A percentile compares a stretch with the other conserved stretches of the same genome.
Conservation (phyloP, 2,888 invertebrate genomes). For the Agrotis segetum region DNA sequence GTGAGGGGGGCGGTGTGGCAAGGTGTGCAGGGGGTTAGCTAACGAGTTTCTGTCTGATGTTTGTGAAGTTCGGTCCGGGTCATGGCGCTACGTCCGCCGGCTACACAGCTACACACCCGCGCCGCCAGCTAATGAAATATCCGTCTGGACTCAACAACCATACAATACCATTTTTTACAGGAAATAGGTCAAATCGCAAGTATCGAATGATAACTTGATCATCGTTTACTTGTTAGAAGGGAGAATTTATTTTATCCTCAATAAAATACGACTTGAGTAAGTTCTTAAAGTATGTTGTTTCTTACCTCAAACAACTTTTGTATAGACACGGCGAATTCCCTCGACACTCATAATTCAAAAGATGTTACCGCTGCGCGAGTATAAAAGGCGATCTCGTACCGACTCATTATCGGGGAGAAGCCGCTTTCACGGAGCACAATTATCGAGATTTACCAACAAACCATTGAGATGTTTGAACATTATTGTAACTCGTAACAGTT, state of each 20-base stretch:
- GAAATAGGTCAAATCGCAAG: constrained; percentile 51
- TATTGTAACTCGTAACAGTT: constrained; percentile 13
- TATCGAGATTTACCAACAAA: constrained; percentile 41
- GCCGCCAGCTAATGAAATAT: constrained; percentile 68
- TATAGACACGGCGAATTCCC: constrained; percentile 47
- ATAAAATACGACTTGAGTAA: constrained; percentile 18
- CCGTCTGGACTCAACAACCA: constrained; percentile 60
- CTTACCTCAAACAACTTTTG: constrained; percentile 36
- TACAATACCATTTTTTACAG: constrained; percentile 53
- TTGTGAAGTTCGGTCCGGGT: constrained; percentile 76
- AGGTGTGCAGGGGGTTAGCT: constrained; percentile 68
- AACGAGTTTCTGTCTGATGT: constrained; percentile 79
- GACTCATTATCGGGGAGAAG: constrained; percentile 47
- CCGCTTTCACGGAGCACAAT: constrained; percentile 31
- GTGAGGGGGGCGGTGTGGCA: constrained; percentile 46
- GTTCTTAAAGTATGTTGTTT: constrained; percentile 37
- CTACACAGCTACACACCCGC: constrained; percentile 54
- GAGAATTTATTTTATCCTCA: constrained; percentile 20
- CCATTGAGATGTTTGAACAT: constrained; percentile 38
- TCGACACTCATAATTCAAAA: constrained; percentile 49
- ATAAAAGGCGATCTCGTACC: constrained; percentile 34
- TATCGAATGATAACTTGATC: constrained; percentile 52
- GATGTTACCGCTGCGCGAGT: constrained; percentile 28
- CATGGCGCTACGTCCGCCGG: constrained; percentile 65
- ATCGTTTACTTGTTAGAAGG: constrained; percentile 34